Base-by-base conservation (phyloP, 2,888 invertebrate species). In the Chydorus sphaericus region DNA sequence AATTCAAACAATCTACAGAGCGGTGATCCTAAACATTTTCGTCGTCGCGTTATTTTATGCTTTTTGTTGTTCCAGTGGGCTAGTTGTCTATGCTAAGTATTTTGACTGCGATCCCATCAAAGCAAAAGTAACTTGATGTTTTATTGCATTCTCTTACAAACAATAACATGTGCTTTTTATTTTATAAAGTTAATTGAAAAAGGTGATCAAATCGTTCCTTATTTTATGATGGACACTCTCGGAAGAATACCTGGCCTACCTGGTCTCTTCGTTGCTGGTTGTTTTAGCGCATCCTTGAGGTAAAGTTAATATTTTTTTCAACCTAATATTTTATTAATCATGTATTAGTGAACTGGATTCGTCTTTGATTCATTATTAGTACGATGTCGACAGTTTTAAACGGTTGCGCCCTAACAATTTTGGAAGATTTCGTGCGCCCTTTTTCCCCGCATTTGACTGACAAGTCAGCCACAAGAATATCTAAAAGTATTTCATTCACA, bases 271-370 rank as follows among this genome's bases (percentile, higher is more conserved):
- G 71, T 96, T 59, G 84, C 94, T 1, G 93, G 94, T 2, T 85
- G 93, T 30, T 84, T 94, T 69, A 91, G 92, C 38, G 94, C 93
- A 2, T 91, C 93, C 65, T 78, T 94, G 62, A 93, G 93, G 91
- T 92, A 26, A 26, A 31, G 23, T 8, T 11, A 44, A 44, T 26
- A 26, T 14, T 11, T 26, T 26, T 44, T 8, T 2, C 18, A n/a
- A 26, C 7, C 2, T 20, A 5, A 26, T 44, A 8, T 23, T 23
- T 18, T 44, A 14, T 26, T 20, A 14, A n/a, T n/a, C 11, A 8
- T 44, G 4, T 44, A 16, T 14, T 14, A 6, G n/a, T n/a, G n/a
- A n/a, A n/a, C n/a, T n/a, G n/a, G n/a, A n/a, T n/a, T n/a, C n/a
- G n/a, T n/a, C n/a, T n/a, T n/a, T n/a, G n/a, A n/a, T n/a, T n/a